Base-by-base conservation (phyloP, 2,888 invertebrate genomes). In the Hemithea aestivaria region DNA sequence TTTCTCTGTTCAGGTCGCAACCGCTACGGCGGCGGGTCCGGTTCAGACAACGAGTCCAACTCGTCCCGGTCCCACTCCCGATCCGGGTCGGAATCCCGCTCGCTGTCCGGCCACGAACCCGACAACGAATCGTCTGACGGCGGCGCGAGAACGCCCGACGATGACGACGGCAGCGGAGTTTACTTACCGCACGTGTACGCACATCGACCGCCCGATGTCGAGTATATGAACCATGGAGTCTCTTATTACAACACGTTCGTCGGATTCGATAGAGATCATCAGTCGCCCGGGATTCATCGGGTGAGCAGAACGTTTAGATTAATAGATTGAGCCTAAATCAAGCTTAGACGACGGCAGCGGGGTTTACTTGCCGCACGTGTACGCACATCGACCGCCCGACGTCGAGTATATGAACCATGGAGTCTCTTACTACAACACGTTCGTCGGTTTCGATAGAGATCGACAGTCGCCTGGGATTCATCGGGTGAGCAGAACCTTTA, bases 91-190 rank as follows among this genome's bases (percentile, higher is more conserved):
- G 94, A 93, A 53, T 94, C 94, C 48, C 91, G 91, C 9, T 92
- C 92, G 30, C 72, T 92, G 28, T 92, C 92, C 33, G 92, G 91
- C 0, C 92, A 92, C 76, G 92, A 93, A 66, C 92, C 92, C 31
- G 92, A 93, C 70, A 92, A 92, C 77, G 92, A 93, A 79, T 92
- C 92, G 56, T 92, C 92, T 1, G 92, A 92, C 78, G 92, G 92
- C 51, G 92, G 92, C 25, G 92, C 92, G 41, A 67, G 87, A 2
- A 87, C 87, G 21, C 87, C 92, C 0, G 92, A 93, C 74, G 92
- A 92, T 51, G 92, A 92, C 27, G 92, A 92, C 74, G 87, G 87
- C 22, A 87, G 87, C 10, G 88, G 87, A 36, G 87, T 91, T 34
- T 92, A 92, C 59, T 77, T 92, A 56, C 91, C 91, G 51, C 92